Evolutionary conservation across 1,140 invertebrate species (phyloP).

Genomic region (Chrysopa pallens): DNA sequence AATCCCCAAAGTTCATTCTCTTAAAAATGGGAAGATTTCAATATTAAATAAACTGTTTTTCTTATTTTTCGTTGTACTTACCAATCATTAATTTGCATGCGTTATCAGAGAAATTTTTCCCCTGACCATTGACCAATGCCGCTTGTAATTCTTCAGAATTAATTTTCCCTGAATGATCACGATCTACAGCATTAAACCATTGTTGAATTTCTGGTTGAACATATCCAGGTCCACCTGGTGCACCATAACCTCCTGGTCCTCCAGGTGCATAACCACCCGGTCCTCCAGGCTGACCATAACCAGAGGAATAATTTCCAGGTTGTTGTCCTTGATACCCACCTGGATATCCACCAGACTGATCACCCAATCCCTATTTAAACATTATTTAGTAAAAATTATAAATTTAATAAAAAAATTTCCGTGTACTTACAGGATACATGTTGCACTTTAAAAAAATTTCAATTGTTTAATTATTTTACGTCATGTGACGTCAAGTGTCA

Average conservation of each 20-base stretch:
- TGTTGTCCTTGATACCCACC: not conserved
- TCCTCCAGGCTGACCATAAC: not conserved
- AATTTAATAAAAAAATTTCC: no score
- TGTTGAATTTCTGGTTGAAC: conserved; percentile 48
- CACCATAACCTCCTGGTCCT: not conserved
- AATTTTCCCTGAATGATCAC: conserved; percentile 67
- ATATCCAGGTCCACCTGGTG: not conserved
- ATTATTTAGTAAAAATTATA: no score
- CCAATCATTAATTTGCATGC: conserved; percentile 82
- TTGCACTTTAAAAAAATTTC: no score
- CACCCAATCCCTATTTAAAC: not conserved
- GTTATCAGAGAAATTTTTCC: conserved; percentile 64
- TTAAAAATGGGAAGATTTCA: no score
- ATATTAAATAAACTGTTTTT: no score
- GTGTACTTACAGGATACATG: no score
- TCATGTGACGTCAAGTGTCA: no score
- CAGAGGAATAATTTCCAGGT: not conserved
- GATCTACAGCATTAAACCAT: conserved; percentile 71
- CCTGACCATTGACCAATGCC: conserved; percentile 73
- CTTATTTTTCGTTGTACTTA: conserved; percentile 21
- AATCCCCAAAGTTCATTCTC: no score
- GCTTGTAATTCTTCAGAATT: conserved; percentile 57
- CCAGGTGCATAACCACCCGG: not conserved
- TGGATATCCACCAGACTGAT: not conserved
- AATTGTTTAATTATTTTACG: no score